Percentiles rank a stretch among this genome's conserved stretches.
Conservation (phyloP, 2,113 vertebrate species). For the Trematomus loennbergii region DNA sequence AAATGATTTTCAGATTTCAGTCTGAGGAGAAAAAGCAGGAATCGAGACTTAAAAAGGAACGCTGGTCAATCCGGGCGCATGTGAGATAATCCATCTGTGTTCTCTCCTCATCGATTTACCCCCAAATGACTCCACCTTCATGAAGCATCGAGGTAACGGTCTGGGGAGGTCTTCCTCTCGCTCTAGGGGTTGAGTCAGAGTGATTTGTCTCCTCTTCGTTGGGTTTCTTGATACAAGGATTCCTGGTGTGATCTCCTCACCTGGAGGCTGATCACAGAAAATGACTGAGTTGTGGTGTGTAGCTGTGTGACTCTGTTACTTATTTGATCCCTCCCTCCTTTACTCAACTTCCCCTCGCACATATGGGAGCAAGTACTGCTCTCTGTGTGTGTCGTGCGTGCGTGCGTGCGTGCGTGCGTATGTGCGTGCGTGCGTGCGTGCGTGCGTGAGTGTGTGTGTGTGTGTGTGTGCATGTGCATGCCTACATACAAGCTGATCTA, state of each 20-base stretch:
- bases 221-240: slow-evolving; percentile 43
- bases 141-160: slow-evolving; percentile 60
- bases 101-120: slow-evolving; percentile 55
- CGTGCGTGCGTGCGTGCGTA: slow-evolving; percentile 50
- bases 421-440: slow-evolving; percentile 55
- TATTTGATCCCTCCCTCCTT: slow-evolving; percentile 76
- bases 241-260: slow-evolving; percentile 58
- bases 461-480: slow-evolving; percentile 25
- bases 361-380: slow-evolving; percentile 75
- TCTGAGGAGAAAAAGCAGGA: slow-evolving; percentile 47
- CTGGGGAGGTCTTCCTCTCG: slow-evolving; percentile 48
- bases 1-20: slow-evolving; percentile 51
- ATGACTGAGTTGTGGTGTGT: slow-evolving; percentile 51
- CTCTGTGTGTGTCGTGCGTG: slow-evolving; percentile 57
- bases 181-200: slow-evolving; percentile 42
- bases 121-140: slow-evolving; percentile 74
- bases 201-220: slow-evolving; percentile 20
- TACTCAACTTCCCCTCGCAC: slow-evolving; percentile 72
- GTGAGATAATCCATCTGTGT: slow-evolving; percentile 71
- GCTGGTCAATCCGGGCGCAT: slow-evolving; percentile 57
- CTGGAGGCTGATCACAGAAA: slow-evolving; percentile 70
- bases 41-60: slow-evolving; percentile 52
- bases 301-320: slow-evolving; percentile 58
- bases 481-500: slow-evolving; percentile 44
- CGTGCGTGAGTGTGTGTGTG: slow-evolving; percentile 36